Base-by-base conservation (phyloP, 2,888 invertebrate species). In the Oligia latruncula region DNA sequence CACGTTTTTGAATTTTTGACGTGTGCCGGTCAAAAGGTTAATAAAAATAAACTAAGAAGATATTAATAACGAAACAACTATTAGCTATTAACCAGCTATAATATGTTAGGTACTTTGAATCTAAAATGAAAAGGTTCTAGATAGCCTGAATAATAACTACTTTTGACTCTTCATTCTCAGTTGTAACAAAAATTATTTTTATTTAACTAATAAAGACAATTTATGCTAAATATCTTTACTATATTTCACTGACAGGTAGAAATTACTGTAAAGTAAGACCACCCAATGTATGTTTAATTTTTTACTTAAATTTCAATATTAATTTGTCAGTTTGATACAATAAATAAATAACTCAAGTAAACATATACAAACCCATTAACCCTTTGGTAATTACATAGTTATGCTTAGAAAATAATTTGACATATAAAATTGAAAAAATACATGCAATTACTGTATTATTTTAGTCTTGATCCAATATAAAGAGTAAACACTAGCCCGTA, bases 371-470 rank as follows among this genome's bases (percentile, higher is more conserved):
- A 64, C 17, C 70, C 68, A 70, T 72, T 23, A 64, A 71, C 43
- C 75, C 29, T 85, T 73, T 72, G 62, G 40, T 76, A 80, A 67
- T 65, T 35, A 40, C 40, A 71, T n/a, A 62, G 46, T 43, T 71
- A 71, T 52, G 13, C 55, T 68, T 68, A 68, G 29, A 82, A 73
- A 80, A 58, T 58, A 74, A 43, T 62, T 62, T 65, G 64, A 74
- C 6, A 8, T 64, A 84, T 65, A 71, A 75, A 85, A 81, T 74
- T 71, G 46, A 72, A 75, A 79, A 85, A 77, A 60, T 62, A 85
- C 60, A 76, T 43, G 65, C 60, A 75, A 58, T 35, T 67, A 62
- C 68, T 72, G 62, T 64, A 43, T 72, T 74, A 60, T 68, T 71
- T 62, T 72, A 43, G 67, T 70, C 15, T 71, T 71, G 35, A 46